A percentile compares a stretch with the other conserved stretches of the same genome.
phyloP scores from a whole-genome alignment of 2,797 vertebrate genomes.

The Parauchenoglanis ngamensis region DNA sequence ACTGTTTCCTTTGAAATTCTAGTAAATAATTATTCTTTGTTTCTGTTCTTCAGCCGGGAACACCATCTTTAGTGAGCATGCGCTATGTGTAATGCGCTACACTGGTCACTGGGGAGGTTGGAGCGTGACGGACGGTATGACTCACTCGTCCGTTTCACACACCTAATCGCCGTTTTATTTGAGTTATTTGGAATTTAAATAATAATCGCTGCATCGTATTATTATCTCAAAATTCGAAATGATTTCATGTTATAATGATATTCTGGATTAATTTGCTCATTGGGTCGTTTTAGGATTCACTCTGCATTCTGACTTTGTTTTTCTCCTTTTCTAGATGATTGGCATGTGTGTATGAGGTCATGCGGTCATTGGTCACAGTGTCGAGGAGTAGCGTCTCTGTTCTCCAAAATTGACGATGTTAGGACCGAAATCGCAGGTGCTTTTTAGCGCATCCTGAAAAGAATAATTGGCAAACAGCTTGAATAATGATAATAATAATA shows the following conservation, averaged over 20 bases:
- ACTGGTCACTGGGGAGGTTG: background rate
- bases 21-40: too few species aligned
- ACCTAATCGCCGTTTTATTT: background rate
- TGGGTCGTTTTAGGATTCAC: background rate
- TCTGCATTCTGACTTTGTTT: too few species aligned
- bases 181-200: background rate
- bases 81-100: too few species aligned
- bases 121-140: background rate
- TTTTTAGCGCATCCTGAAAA: background rate
- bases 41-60: too few species aligned
- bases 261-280: background rate
- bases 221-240: background rate
- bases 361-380: background rate
- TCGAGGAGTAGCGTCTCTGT: background rate
- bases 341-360: background rate
- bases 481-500: constrained; percentile 1
- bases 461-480: background rate
- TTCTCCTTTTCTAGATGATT: background rate
- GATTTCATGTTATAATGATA: background rate
- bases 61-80: too few species aligned
- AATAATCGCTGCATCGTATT: background rate
- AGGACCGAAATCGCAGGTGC: background rate
- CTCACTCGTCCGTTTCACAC: background rate
- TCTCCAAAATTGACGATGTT: background rate
- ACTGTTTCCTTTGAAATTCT: background rate